These are phyloP conservation scores for Rhegmatorhina hoffmannsi DNA, from an alignment of 2,113 vertebrate genomes.

Conservation along the genomic window DNA sequence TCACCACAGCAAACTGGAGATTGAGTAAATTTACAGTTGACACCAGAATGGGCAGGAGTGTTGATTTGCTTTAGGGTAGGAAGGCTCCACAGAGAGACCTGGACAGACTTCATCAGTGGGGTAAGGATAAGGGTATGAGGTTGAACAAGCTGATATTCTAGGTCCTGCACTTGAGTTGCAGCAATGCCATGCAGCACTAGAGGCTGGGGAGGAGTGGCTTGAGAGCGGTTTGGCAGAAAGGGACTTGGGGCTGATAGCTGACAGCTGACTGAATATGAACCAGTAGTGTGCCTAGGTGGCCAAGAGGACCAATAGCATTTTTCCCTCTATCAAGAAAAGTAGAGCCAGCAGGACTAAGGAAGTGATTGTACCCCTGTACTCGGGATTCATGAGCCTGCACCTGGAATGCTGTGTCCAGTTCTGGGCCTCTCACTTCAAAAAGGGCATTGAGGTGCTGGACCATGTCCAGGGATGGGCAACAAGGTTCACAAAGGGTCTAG, in stretches of 20 bases:
- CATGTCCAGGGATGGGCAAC: accelerated
- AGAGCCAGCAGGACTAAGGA: neutral
- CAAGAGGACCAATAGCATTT: neutral
- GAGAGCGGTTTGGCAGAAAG: neutral
- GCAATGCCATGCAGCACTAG: neutral
- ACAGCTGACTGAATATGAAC: neutral
- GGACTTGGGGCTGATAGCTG: neutral
- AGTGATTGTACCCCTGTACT: neutral
- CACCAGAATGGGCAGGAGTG: neutral
- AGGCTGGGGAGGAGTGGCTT: neutral
- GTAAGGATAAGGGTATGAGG: neutral
- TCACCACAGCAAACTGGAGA: neutral
- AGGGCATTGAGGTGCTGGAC: neutral
- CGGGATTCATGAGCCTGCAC: neutral
- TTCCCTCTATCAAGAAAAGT: neutral
- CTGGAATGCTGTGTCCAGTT: neutral
- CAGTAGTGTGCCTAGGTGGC: neutral
- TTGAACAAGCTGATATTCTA: neutral
- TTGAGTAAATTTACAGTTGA: neutral
- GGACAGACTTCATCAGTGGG: neutral
- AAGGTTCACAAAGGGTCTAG: neutral
- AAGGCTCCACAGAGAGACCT: neutral
- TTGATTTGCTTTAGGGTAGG: neutral
- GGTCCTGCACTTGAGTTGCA: accelerated
- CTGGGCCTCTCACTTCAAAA: neutral